phyloP scores from a whole-genome alignment of 1,140 invertebrate species.

The Temnothorax longispinosus region DNA sequence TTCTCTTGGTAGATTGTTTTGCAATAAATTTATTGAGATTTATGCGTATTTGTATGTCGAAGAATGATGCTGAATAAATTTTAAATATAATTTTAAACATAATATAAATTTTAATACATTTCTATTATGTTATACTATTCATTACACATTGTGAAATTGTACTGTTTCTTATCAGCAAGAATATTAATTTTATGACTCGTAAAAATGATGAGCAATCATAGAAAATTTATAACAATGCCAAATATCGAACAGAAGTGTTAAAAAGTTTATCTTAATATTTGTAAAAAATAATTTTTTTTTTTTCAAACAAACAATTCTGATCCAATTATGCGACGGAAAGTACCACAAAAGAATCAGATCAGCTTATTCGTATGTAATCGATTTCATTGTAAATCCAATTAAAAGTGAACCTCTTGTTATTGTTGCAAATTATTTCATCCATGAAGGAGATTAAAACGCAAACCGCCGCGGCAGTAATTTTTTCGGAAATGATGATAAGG shows the following conservation, averaged over 20 bases:
- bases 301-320: not conserved
- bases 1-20: not conserved
- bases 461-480: not conserved
- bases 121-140: not conserved
- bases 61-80: not conserved
- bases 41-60: not conserved
- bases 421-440: not conserved
- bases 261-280: not conserved
- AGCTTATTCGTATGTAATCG: not conserved
- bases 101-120: not conserved
- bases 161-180: not conserved
- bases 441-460: conserved; percentile 1
- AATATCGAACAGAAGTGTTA: not conserved
- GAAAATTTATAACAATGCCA: not conserved
- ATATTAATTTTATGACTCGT: conserved; percentile 2
- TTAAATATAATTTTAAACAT: not conserved
- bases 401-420: not conserved
- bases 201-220: not conserved
- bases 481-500: conserved; percentile 32
- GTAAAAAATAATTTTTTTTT: not conserved
- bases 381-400: conserved; percentile 6
- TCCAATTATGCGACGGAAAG: not conserved
- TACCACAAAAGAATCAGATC: not conserved
- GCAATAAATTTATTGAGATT: not conserved
- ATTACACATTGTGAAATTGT: not conserved